Evolutionary conservation across 2,113 vertebrate species (phyloP).

Genomic region (Halcyon malimbica): DNA sequence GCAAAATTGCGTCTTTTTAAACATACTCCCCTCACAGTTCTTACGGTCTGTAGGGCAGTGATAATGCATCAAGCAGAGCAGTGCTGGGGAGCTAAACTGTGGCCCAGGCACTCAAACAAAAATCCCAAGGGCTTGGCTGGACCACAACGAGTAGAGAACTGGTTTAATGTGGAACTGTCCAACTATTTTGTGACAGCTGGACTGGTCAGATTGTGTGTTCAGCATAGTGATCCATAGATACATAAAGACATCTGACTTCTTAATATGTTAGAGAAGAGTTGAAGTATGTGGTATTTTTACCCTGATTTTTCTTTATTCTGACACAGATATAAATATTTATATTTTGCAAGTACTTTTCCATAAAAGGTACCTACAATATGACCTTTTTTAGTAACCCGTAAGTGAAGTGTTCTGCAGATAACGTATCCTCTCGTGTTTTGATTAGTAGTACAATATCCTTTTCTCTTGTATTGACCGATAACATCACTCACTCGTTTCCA

Average conservation of each 20-base stretch:
- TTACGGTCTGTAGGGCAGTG: background rate
- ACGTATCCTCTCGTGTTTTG: background rate
- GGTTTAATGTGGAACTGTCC: background rate
- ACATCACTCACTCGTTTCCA: background rate
- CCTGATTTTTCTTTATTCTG: background rate
- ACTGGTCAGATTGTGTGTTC: background rate
- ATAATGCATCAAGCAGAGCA: background rate
- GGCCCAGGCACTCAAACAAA: background rate
- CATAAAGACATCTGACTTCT: background rate
- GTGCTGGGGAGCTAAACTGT: background rate
- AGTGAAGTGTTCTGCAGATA: background rate
- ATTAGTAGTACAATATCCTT: background rate
- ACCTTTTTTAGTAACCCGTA: background rate
- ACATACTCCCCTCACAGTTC: background rate
- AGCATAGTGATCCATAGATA: background rate
- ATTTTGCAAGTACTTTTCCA: background rate
- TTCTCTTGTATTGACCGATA: background rate
- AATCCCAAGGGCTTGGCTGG: background rate
- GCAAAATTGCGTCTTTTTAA: background rate
- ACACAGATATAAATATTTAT: background rate
- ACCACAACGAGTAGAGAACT: background rate
- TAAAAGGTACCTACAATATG: accelerated
- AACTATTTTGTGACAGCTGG: background rate
- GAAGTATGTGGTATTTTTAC: background rate
- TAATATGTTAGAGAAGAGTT: background rate